These are phyloP conservation scores for Scomber japonicus DNA, from an alignment of 2,113 vertebrate species.

Conservation along the genomic window DNA sequence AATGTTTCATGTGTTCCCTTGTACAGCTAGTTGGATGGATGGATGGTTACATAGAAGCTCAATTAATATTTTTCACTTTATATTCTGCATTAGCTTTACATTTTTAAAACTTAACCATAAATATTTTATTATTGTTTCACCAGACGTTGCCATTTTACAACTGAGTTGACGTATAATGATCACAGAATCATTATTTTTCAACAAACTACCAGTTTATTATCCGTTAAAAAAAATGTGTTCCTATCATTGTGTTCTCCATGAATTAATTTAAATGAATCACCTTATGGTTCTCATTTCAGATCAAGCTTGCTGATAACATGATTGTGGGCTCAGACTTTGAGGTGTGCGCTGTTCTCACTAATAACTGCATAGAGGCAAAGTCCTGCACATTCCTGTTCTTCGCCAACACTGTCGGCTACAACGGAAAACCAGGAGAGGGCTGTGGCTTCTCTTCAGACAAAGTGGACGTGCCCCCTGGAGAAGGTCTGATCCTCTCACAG, in stretches of 20 bases:
- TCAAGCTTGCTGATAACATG: constrained; percentile 87
- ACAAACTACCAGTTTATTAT: background rate
- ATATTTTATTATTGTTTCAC: too few relatives aligned
- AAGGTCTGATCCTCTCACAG: constrained; percentile 70
- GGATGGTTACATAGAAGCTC: too few relatives aligned
- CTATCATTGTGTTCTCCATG: background rate
- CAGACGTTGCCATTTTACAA: too few relatives aligned
- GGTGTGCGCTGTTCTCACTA: constrained; percentile 84
- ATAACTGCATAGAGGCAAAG: constrained; percentile 69
- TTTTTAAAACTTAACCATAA: too few relatives aligned
- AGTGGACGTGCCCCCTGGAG: constrained; percentile 72
- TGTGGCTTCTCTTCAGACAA: constrained; percentile 80
- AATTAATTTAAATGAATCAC: background rate
- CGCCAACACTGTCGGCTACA: constrained; percentile 84
- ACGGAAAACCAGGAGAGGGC: constrained; percentile 79
- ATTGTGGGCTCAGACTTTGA: constrained; percentile 89
- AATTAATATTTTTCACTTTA: too few relatives aligned
- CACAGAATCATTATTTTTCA: background rate
- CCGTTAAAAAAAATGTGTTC: background rate
- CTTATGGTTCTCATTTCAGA: constrained; percentile 53
- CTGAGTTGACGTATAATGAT: background rate
- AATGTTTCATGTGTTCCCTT: background rate
- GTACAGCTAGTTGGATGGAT: too few relatives aligned
- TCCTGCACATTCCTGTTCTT: constrained; percentile 83
- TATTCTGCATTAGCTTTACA: too few relatives aligned